Evolutionary conservation across 2,888 invertebrate species (phyloP), one percentile per base, ranked within the genome.

Genomic region (Exocentrus adspersus): DNA sequence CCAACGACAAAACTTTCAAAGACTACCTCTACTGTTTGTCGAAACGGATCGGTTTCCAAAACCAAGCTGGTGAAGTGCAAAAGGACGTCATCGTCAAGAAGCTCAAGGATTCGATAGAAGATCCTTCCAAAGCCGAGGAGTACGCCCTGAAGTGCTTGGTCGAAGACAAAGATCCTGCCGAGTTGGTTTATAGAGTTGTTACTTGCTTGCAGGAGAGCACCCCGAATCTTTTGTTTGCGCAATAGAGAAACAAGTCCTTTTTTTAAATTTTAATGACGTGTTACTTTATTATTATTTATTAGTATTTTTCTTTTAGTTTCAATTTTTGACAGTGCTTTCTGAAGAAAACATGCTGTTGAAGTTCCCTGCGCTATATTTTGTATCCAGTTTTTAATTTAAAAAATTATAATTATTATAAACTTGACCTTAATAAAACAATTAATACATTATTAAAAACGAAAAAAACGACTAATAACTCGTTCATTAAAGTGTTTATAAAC

Each of bases 31-130:
- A 70, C 2, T 75, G 77, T 56, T 41, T 76, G 3, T 58, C 68
- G 7, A 70, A 75, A 42, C 73, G 73, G 28, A 63, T 67, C 4
- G 72, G 74, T 5, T 74, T 76, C 72, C 67, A 72, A 50, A 73
- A 73, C 43, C 72, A 67, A 3, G 64, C 59, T 19, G 77, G 77
- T 6, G 67, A 70, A 41, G 61, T 72, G 43, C 60, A 72, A 10
- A 56, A 64, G 16, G 67, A 62, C 0, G 67, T 68, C 1, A 67
- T 77, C 19, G 66, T 70, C 7, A 57, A 52, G 10, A 72, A 65
- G 54, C 50, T 70, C 16, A 57, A 45, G 9, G 60, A 65, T n/a
- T 45, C 37, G 0, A 42, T 60, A 19, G 60, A 64, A 12, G 51
- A 45, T 43, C 19, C 28, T 17, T 28, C 54, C 6, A 54, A 43